Base-by-base conservation (phyloP, 2,888 invertebrate species). In the Zelleria hepariella region DNA sequence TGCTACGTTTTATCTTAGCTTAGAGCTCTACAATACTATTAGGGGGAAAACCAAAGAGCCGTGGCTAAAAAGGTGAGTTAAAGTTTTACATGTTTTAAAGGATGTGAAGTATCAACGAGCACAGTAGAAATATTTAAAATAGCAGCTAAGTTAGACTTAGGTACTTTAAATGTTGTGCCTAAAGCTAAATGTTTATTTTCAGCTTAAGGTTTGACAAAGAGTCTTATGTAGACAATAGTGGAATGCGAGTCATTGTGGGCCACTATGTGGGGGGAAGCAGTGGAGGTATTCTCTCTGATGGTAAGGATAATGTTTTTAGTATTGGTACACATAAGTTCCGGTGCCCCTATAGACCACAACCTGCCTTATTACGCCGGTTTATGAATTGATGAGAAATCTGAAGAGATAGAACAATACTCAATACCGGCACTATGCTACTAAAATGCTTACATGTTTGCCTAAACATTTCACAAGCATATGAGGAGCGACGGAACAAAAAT, bases 191-290 rank as follows among this genome's bases (percentile, higher is more conserved):
- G n/a, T 49, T 49, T n/a, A 49, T 53, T 61, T 80, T 32, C 68
- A 93, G 93, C 66, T 75, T 91, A 62, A 79, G 85, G 63, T 91
- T 87, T 66, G 90, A 91, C 71, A 92, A 93, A 73, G 90, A 91
- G 67, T 93, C 94, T 65, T 94, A 94, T 77, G 89, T 93, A 24
- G 94, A 94, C 77, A 90, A 90, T 59, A 89, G 90, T 73, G 95
- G 94, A n/a, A 92, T 95, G 78, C 93, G 93, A 74, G 95, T 96
- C 5, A 93, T 97, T 58, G 95, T 97, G 24, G 97, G 96, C 1
- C 96, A 96, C 80, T 97, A 96, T 80, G 92, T 96, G 69, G 97
- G 96, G 56, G 94, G 95, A 65, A 92, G 92, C 58, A 92, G 93
- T 62, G 94, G 95, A 72, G 92, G 93, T 26, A 96, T 96, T 75